phyloP scores from a whole-genome alignment of 2,888 invertebrate species.

The Agrotis segetum region DNA sequence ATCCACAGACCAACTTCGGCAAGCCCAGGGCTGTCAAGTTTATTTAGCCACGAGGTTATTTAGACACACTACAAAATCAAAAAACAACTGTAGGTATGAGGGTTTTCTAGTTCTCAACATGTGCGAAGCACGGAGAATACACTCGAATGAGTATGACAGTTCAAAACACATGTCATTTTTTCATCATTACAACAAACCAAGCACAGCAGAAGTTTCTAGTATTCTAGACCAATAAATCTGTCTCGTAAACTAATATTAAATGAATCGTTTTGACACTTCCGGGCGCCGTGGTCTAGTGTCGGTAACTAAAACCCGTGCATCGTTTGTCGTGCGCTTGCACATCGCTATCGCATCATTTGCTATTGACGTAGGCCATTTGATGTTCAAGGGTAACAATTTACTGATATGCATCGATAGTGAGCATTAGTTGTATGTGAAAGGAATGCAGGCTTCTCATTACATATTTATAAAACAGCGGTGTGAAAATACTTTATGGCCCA shows the following conservation, averaged over 20 bases:
- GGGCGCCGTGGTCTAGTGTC: not conserved
- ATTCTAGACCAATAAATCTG: conserved; percentile 20
- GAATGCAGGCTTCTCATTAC: not conserved
- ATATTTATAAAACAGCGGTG: too few relatives aligned
- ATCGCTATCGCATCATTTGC: conserved; percentile 31
- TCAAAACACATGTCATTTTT: not conserved
- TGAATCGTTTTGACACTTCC: conserved; percentile 39
- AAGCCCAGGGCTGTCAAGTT: too few relatives aligned
- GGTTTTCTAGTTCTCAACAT: too few relatives aligned
- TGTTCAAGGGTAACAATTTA: conserved; percentile 28
- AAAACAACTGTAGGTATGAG: too few relatives aligned
- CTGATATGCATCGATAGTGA: not conserved
- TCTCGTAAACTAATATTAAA: conserved; percentile 26
- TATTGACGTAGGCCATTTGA: conserved; percentile 26
- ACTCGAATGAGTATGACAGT: too few relatives aligned
- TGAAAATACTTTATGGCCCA: too few relatives aligned
- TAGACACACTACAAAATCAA: too few relatives aligned
- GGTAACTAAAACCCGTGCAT: conserved; percentile 43
- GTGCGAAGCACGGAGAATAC: too few relatives aligned
- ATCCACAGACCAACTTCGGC: too few relatives aligned
- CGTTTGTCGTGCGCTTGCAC: conserved; percentile 37
- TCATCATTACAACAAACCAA: too few relatives aligned
- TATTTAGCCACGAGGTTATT: too few relatives aligned
- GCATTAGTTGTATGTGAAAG: not conserved
- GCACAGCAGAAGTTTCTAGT: conserved; percentile 11